Conservation (phyloP, 92 coral and sea anemone species). For the Metridium senile region DNA sequence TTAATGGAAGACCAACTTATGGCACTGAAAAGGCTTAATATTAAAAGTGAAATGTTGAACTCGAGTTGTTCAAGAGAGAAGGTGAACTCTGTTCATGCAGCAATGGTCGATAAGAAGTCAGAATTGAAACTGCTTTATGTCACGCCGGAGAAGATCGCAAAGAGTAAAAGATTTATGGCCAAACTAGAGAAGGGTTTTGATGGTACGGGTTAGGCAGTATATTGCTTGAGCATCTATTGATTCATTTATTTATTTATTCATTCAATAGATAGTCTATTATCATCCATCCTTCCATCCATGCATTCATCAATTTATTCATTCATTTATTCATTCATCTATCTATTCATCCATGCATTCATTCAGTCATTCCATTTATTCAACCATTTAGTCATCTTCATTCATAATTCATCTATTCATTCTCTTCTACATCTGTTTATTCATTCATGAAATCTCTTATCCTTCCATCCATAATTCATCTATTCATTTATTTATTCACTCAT, state of each 20-base stretch:
- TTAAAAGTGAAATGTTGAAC: constrained; percentile 68
- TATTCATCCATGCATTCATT: background rate
- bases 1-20: constrained; percentile 94
- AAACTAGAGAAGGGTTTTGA: constrained; percentile 87
- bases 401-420: background rate
- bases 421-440: background rate
- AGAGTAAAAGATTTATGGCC: constrained; percentile 95
- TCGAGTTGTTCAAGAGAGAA: constrained; percentile 87
- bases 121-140: constrained; percentile 85
- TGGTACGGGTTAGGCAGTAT: constrained; percentile 56
- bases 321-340: background rate
- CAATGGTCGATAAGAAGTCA: constrained; percentile 80
- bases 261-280: background rate
- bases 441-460: background rate
- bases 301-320: background rate
- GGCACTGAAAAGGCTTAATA: constrained; percentile 72
- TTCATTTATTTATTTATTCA: background rate
- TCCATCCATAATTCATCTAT: background rate
- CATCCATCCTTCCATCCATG: background rate
- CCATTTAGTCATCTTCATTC: too few relatives aligned
- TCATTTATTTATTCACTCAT: background rate
- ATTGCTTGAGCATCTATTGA: background rate
- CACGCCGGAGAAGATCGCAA: constrained; percentile 97
- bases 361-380: background rate
- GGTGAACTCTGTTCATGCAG: constrained; percentile 76